Base-by-base conservation (phyloP, 2,113 vertebrate genomes). In the Mesocricetus auratus region DNA sequence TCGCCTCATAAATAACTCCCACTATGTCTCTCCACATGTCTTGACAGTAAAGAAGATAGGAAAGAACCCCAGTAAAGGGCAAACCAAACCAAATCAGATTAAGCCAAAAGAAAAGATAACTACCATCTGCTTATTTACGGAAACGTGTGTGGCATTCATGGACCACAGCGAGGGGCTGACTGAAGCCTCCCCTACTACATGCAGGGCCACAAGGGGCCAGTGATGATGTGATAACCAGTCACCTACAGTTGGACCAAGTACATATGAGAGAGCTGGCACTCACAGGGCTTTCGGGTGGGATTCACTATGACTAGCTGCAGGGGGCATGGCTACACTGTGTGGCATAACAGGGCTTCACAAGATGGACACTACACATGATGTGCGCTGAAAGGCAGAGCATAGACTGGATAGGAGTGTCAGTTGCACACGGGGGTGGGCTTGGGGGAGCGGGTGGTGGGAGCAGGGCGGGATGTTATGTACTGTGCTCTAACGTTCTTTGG, bases 401-500 rank as follows among this genome's bases (percentile, higher is more conserved):
- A 92, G 94, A 89, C 86, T 83, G 66, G 96, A 97, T 86, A 98
- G 94, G 96, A 89, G 88, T 78, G 87, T 95, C 88, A 93, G 96
- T 60, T 96, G 95, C 94, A 95, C 92, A n/a, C 56, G 24, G 94
- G 64, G n/a, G 16, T 24, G 1, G 94, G 66, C 42, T 64, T 24
- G 33, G 60, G 50, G 16, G 39, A 47, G 33, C 8, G 17, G 22
- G 58, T 42, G 58, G 83, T 58, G 50, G 83, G 90, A 81, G 50
- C 47, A 68, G 96, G 93, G 87, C 60, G 53, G 97, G 87, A 78
- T 73, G 74, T 94, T 96, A 96, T 96, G 81, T 74, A 97, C 98
- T 98, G 98, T 98, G 98, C 98, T 98, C 98, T 97, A 98, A 98
- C 96, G 97, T 99, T 98, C 98, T 98, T 98, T 97, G 96, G 97